Base-by-base conservation (phyloP, 2,888 invertebrate genomes). In the Phlogophora meticulosa region DNA sequence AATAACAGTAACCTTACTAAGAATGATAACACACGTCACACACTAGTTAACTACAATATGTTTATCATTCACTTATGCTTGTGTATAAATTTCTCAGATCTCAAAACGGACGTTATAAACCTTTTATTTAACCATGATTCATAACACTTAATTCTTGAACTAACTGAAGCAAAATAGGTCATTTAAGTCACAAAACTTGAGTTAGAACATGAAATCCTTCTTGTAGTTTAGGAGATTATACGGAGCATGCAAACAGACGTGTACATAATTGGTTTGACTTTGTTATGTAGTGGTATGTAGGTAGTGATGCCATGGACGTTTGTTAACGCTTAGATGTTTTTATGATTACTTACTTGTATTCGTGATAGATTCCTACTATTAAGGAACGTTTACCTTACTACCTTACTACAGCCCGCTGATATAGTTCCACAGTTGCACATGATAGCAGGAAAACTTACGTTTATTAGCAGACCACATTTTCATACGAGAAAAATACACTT, bases 221-320 rank as follows among this genome's bases (percentile, higher is more conserved):
- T 1, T 24, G 17, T 5, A 32, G n/a, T 17, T 38, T 24, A 51
- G 17, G 2, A 40, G 17, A 46, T 22, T 42, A 61, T 11, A 32
- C 3, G 28, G 15, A 62, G 5, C 72, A 70, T 72, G 65, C 48
- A 72, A 53, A 17, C 28, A 64, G 13, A 49, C 48, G 22, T 64
- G 69, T 42, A 22, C 7, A n/a, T 72, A 48, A 69, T 72, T 61
- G 61, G 22, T 60, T 28, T 28, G 15, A 60, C 61, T 52, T 62
- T 46, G 34, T 61, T 58, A 40, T 5, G 40, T 55, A 34, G 7
- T 11, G 17, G 32, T 24, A 74, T 49, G 74, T 59, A 55, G 53
- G 49, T 59, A 74, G 22, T 24, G 48, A 55, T 74, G 59, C 59
- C 75, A 67, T 67, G 75, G 75, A 15, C 68, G 24, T 43, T 48